Evolutionary conservation across 2,888 invertebrate species (phyloP).

Genomic region (Cheilosia soror): DNA sequence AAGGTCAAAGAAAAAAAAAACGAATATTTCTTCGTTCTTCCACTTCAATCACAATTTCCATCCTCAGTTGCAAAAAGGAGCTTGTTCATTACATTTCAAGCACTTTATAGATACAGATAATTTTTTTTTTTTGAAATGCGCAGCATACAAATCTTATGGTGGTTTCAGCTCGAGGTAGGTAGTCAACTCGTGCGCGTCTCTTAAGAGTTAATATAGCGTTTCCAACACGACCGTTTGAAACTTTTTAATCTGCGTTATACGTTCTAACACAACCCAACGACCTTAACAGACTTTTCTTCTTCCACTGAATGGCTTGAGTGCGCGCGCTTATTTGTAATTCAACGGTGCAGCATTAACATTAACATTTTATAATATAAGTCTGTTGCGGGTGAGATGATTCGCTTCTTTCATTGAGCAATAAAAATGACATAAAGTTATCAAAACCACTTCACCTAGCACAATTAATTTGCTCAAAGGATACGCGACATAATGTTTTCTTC

Average conservation of each 20-base stretch:
- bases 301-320: constrained; percentile 19
- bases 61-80: not conserved
- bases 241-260: constrained; percentile 53
- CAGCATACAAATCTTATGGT: constrained; percentile 16
- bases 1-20: not conserved
- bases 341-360: constrained; percentile 30
- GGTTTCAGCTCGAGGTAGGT: not conserved
- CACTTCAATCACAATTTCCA: not conserved
- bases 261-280: constrained; percentile 13
- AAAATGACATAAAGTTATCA: constrained; percentile 67
- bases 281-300: constrained; percentile 3
- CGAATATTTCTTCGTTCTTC: not conserved
- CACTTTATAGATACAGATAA: not conserved
- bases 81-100: constrained; percentile 35
- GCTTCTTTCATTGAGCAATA: constrained; percentile 62
- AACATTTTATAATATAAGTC: constrained; percentile 45
- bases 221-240: constrained; percentile 43
- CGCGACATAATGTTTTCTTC: not conserved
- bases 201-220: constrained; percentile 37
- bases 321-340: constrained; percentile 53
- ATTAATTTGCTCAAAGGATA: constrained; percentile 24
- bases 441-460: constrained; percentile 35
- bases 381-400: constrained; percentile 27
- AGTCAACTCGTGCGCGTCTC: constrained; percentile 29
- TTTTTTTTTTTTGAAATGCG: constrained; percentile 1